Evolutionary conservation across 2,888 invertebrate genomes (phyloP).

Genomic region (Hydraecia micacea): DNA sequence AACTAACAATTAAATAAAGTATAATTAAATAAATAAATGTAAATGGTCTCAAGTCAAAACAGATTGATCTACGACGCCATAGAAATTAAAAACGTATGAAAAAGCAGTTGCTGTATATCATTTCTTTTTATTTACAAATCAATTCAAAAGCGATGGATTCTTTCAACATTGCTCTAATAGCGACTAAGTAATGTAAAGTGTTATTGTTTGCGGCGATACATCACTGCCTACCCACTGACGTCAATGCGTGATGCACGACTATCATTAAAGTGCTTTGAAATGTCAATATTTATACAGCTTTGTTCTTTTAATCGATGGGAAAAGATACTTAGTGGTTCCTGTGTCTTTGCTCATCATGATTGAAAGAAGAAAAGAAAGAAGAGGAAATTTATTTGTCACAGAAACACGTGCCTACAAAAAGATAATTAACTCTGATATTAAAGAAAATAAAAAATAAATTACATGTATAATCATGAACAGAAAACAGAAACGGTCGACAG

Average conservation of each 20-base stretch:
- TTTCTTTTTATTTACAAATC: slow-evolving; percentile 13
- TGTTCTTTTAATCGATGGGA: background rate
- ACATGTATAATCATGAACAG: too few species aligned
- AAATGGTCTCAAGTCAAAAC: background rate
- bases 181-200: slow-evolving; percentile 23
- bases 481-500: too few species aligned
- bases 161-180: slow-evolving; percentile 42
- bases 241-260: slow-evolving; percentile 33
- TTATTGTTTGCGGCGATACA: slow-evolving; percentile 21
- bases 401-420: too few species aligned
- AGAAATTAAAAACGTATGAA: background rate
- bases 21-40: too few species aligned
- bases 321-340: slow-evolving; percentile 2
- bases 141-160: slow-evolving; percentile 17
- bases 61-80: background rate
- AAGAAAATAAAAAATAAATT: too few species aligned
- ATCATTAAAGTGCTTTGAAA: slow-evolving; percentile 17
- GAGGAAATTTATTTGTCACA: too few species aligned
- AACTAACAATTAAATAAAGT: too few species aligned
- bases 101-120: slow-evolving; percentile 15
- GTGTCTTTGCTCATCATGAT: background rate
- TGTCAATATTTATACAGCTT: slow-evolving; percentile 30
- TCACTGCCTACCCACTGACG: slow-evolving; percentile 36
- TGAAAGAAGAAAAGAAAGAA: too few species aligned
- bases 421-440: too few species aligned